These are phyloP conservation scores for Eristalinus sepulchralis DNA, from an alignment of 2,888 invertebrate genomes.

Conservation along the genomic window DNA sequence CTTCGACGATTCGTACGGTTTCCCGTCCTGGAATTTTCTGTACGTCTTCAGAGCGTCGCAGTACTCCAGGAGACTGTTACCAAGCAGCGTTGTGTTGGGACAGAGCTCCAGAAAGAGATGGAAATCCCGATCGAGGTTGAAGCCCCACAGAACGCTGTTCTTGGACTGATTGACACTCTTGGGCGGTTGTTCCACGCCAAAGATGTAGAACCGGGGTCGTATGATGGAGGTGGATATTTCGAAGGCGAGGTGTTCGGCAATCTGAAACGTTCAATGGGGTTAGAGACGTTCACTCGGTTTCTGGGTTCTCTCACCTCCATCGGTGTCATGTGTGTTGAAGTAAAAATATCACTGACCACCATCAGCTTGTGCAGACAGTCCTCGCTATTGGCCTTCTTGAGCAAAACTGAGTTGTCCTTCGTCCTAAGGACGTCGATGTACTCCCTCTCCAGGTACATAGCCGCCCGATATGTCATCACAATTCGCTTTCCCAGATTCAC, in stretches of 20 bases:
- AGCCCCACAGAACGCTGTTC: constrained; percentile 81
- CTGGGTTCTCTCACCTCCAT: constrained; percentile 78
- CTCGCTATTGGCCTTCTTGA: constrained; percentile 82
- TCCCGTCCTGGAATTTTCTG: constrained; percentile 78
- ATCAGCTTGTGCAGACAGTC: constrained; percentile 83
- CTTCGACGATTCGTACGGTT: constrained; percentile 73
- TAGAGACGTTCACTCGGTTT: neutral
- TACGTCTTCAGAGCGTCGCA: constrained; percentile 79
- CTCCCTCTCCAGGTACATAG: constrained; percentile 83
- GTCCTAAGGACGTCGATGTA: constrained; percentile 83
- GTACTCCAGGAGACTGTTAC: constrained; percentile 81
- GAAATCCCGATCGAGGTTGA: constrained; percentile 81
- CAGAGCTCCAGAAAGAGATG: constrained; percentile 82
- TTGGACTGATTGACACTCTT: constrained; percentile 73
- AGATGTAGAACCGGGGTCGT: constrained; percentile 80
- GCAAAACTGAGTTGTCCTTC: constrained; percentile 81
- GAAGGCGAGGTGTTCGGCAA: constrained; percentile 83
- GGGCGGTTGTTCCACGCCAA: constrained; percentile 77
- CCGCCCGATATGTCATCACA: constrained; percentile 83
- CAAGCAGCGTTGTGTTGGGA: constrained; percentile 82
- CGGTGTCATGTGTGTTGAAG: constrained; percentile 82
- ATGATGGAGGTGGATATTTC: constrained; percentile 82
- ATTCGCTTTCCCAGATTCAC: constrained; percentile 82
- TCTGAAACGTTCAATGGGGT: constrained; percentile 75
- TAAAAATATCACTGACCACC: constrained; percentile 84